Evolutionary conservation across 2,888 invertebrate genomes (phyloP).

Genomic region (Falcaria lacertinaria): DNA sequence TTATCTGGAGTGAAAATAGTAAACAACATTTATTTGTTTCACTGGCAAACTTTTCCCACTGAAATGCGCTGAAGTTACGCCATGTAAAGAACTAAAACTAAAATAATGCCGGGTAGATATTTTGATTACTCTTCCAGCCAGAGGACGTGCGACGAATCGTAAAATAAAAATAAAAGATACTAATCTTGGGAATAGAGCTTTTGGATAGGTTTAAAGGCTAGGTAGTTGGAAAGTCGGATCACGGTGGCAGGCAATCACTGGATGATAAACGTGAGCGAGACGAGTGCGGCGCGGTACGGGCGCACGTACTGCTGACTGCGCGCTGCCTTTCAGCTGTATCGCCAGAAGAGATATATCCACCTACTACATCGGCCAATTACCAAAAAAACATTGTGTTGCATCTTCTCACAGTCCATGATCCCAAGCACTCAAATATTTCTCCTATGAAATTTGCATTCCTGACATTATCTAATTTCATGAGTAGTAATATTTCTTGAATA

Average conservation of each 20-base stretch:
- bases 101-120: constrained; percentile 8
- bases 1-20: constrained; percentile 28
- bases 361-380: constrained; percentile 29
- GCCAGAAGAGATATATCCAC: constrained; percentile 35
- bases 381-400: constrained; percentile 9
- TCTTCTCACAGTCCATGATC: constrained; percentile 8
- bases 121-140: constrained; percentile 6
- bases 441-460: no score
- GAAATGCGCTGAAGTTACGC: constrained; percentile 9
- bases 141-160: constrained; percentile 33
- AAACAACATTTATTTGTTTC: constrained; percentile 20
- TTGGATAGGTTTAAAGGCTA: constrained; percentile 54
- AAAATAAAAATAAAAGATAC: constrained; percentile 57
- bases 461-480: no score
- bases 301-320: constrained; percentile 60
- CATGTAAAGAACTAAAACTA: constrained; percentile 10
- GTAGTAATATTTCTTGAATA: no score
- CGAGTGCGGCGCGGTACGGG: constrained; percentile 49
- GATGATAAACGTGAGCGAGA: constrained; percentile 72
- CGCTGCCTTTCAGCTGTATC: constrained; percentile 46
- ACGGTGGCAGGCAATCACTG: constrained; percentile 75
- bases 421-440: no score
- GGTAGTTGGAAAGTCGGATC: constrained; percentile 69
- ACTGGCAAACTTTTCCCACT: constrained; percentile 14
- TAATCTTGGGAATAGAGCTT: constrained; percentile 51